A percentile compares a stretch with the other conserved stretches of the same genome.
phyloP scores from a whole-genome alignment of 2,113 vertebrate genomes.

The Salvator merianae region DNA sequence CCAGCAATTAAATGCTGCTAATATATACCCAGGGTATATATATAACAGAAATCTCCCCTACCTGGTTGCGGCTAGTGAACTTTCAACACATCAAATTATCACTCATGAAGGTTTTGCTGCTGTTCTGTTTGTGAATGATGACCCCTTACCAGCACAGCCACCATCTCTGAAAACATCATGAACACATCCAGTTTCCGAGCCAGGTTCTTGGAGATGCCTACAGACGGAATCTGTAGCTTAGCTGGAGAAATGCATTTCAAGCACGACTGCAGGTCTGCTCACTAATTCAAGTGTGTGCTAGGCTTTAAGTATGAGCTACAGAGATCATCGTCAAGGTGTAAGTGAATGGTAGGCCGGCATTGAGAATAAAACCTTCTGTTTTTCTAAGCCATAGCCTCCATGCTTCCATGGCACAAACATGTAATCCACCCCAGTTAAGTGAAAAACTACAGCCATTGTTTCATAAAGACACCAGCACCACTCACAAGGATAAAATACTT shows the following conservation, averaged over 20 bases:
- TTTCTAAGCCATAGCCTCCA: too few species aligned
- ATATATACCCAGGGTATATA: neutral
- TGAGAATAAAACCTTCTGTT: neutral
- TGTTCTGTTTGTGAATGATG: neutral
- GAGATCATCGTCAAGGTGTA: neutral
- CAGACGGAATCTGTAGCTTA: neutral
- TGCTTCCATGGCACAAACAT: too few species aligned
- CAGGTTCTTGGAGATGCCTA: neutral
- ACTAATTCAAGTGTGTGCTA: neutral
- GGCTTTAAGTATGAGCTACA: too few species aligned
- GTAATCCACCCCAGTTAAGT: neutral
- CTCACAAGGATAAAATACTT: constrained; percentile 90
- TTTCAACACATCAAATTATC: neutral
- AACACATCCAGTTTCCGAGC: neutral
- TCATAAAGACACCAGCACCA: constrained; percentile 59
- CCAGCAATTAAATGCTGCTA: neutral
- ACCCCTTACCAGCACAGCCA: neutral
- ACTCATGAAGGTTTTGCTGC: neutral
- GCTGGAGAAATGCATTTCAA: neutral
- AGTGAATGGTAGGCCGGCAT: neutral
- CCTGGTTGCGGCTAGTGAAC: neutral
- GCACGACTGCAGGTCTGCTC: neutral
- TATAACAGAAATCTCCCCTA: neutral
- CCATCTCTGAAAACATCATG: neutral
- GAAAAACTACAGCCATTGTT: neutral